Base-by-base conservation (phyloP, 2,797 vertebrate genomes). In the Pangasius larnaudii region DNA sequence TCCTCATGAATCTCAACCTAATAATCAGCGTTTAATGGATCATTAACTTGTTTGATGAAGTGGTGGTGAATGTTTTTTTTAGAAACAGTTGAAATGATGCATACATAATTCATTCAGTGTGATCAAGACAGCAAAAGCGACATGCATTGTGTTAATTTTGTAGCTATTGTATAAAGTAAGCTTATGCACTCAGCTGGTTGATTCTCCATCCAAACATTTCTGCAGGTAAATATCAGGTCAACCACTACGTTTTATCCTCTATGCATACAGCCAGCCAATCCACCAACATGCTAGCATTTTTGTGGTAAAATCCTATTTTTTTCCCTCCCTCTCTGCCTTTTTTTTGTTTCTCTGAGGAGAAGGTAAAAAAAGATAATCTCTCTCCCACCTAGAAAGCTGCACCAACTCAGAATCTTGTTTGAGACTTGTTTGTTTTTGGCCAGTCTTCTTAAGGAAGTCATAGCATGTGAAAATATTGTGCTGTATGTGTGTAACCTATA, bases 21-120 rank as follows among this genome's bases (percentile, higher is more conserved):
- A 81, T 61, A 39, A 61, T 61, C 79, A 61, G 36, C 9, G 2
- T 24, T 81, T 42, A 39, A 36, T 27, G 56, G 79, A 27, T 39
- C 79, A 59, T 81, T 81, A 81, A 59, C 56, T 81, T 59, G 56
- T 59, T 81, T 81, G 36, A 61, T 81, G 79, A 81, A 36, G 53
- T 42, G 5, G 56, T 27, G 51, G 22, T 13, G 78, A 36, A 80
- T 24, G 11, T 36, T 58, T 79, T 42, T 79, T 42, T 58, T 79
- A 22, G 19, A 79, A 79, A 79, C 30, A 56, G n/a, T 56, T 56
- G 10, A 79, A 56, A 58, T 24, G 77, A 79, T 18, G 7, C 69
- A 24, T 42, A 27, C 13, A 49, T 74, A 42, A 74, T 9, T 74
- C 16, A 4, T 71, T 10, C 69, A 42, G 16, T 4, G 8, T 72